phyloP scores from a whole-genome alignment of 2,113 vertebrate species.

The Trinectes maculatus region DNA sequence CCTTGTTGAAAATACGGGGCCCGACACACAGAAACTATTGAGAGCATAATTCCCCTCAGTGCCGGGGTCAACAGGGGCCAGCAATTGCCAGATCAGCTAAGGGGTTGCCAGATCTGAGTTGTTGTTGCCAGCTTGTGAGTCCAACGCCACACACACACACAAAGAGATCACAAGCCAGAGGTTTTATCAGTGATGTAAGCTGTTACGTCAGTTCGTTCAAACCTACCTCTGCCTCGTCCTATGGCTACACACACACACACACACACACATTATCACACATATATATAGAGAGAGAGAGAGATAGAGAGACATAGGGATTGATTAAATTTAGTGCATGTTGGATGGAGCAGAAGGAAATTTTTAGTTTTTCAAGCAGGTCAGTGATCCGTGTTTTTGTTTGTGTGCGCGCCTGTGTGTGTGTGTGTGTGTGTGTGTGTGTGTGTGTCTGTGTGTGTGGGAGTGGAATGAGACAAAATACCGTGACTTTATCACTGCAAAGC shows the following conservation, averaged over 20 bases:
- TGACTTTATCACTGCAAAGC: slow-evolving; percentile 69
- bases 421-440: slow-evolving; percentile 18
- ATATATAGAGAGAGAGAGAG: slow-evolving; percentile 7
- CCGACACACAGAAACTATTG: slow-evolving; percentile 27
- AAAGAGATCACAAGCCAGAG: slow-evolving; percentile 32
- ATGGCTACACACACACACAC: slow-evolving; percentile 25
- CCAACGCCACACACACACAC: slow-evolving; percentile 27
- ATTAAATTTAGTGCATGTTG: slow-evolving; percentile 22
- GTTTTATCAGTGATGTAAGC: slow-evolving; percentile 66
- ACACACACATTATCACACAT: slow-evolving; percentile 1
- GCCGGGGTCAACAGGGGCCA: slow-evolving; percentile 44
- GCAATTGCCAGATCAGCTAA: slow-evolving; percentile 48
- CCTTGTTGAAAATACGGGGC: not conserved
- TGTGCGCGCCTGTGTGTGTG: slow-evolving; percentile 21
- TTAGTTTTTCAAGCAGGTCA: not conserved
- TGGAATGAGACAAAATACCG: slow-evolving; percentile 60
- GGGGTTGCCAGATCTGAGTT: slow-evolving; percentile 42
- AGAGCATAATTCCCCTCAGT: slow-evolving; percentile 42
- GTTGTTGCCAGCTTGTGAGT: slow-evolving; percentile 47
- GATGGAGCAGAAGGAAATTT: slow-evolving; percentile 17
- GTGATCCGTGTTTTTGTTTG: not conserved
- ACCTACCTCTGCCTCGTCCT: slow-evolving; percentile 18
- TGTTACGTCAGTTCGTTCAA: slow-evolving; percentile 45
- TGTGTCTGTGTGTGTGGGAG: slow-evolving; percentile 14
- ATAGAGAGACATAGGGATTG: not conserved